phyloP scores from a whole-genome alignment of 2,113 vertebrate genomes.

The Tachysurus vachellii region DNA sequence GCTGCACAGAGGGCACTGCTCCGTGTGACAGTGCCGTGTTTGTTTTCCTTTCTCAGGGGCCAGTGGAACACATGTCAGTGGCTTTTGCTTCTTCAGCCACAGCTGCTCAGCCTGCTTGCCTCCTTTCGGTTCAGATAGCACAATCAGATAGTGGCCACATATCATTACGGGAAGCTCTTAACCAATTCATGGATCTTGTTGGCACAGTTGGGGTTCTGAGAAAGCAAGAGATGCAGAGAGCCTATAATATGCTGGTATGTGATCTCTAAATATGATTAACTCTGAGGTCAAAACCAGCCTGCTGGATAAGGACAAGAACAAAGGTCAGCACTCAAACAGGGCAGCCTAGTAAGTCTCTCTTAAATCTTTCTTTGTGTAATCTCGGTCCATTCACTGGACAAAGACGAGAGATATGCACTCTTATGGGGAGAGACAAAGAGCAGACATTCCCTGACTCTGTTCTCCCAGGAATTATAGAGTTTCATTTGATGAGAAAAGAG shows the following conservation, averaged over 20 bases:
- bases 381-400: not conserved
- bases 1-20: slow-evolving; percentile 38
- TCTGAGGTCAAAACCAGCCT: slow-evolving; percentile 66
- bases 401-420: slow-evolving; percentile 36
- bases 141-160: slow-evolving; percentile 31
- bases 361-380: slow-evolving; percentile 42
- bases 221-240: not conserved
- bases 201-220: not conserved
- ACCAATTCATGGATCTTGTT: not conserved
- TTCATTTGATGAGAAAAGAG: slow-evolving; percentile 44
- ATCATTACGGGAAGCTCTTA: slow-evolving; percentile 19
- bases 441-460: slow-evolving; percentile 41
- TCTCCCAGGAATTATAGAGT: slow-evolving; percentile 44
- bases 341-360: slow-evolving; percentile 48
- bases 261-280: slow-evolving; percentile 62
- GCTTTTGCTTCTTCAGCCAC: slow-evolving; percentile 42
- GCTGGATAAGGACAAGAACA: slow-evolving; percentile 11
- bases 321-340: slow-evolving; percentile 32
- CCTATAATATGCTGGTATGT: slow-evolving; percentile 68
- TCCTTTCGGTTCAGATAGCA: slow-evolving; percentile 7
- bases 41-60: slow-evolving; percentile 48
- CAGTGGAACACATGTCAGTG: slow-evolving; percentile 46
- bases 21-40: slow-evolving; percentile 46
- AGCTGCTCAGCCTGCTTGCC: slow-evolving; percentile 32
- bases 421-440: slow-evolving; percentile 51